Percentiles rank a stretch among this genome's conserved stretches.
Conservation (phyloP, 1,140 invertebrate species). For the Bombus breviceps region DNA sequence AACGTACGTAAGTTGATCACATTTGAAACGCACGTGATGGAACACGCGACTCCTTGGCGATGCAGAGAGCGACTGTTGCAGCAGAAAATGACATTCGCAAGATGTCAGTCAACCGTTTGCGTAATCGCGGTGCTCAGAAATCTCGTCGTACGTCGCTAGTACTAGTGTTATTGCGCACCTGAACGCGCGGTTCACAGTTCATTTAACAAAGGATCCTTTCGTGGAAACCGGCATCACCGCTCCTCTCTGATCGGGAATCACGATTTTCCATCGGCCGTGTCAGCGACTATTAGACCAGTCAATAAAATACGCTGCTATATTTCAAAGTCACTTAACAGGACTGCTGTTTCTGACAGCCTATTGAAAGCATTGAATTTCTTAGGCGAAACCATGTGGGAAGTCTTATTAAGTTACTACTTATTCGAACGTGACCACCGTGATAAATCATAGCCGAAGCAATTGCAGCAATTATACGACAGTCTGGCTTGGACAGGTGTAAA, state of each 20-base stretch:
- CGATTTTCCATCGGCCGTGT: background rate
- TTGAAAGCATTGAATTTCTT: slow-evolving; percentile 9
- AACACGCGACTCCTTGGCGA: too few species aligned
- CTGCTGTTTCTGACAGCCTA: background rate
- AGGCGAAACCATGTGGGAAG: background rate
- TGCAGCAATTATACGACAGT: background rate
- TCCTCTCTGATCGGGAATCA: background rate
- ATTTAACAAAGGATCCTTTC: background rate
- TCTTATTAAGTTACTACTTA: slow-evolving; percentile 6
- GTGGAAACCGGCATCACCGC: background rate
- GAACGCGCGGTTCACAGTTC: background rate
- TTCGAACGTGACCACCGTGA: background rate
- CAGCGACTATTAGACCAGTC: background rate
- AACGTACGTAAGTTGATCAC: too few species aligned
- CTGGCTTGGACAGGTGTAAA: background rate
- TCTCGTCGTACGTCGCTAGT: background rate
- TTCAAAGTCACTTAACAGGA: slow-evolving; percentile 2
- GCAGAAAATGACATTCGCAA: too few species aligned
- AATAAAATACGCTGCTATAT: slow-evolving; percentile 16
- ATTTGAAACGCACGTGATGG: too few species aligned
- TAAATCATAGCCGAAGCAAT: background rate
- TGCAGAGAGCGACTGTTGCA: too few species aligned
- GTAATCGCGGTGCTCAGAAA: slow-evolving; percentile 42
- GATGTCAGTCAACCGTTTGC: slow-evolving; percentile 54
- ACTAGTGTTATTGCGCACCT: slow-evolving; percentile 6